Conservation (phyloP, 2,888 invertebrate species). For the Apamea monoglypha region DNA sequence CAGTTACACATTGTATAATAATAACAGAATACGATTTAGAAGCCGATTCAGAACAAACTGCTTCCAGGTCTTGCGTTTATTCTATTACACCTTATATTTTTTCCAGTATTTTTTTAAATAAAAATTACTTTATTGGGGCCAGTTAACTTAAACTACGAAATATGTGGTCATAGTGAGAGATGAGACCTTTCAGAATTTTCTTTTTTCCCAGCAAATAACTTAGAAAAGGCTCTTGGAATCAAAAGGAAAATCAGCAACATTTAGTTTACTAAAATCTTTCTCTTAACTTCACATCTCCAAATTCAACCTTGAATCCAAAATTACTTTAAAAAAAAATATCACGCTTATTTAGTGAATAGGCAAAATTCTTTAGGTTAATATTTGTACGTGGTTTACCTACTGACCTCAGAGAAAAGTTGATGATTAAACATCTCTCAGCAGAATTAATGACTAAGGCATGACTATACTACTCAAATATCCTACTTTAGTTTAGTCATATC, state of each 20-base stretch:
- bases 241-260: not conserved
- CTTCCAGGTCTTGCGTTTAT: too few relatives aligned
- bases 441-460: slow-evolving; percentile 42
- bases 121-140: too few relatives aligned
- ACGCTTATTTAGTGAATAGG: not conserved
- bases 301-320: not conserved
- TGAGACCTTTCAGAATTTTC: not conserved
- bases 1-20: too few relatives aligned
- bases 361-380: not conserved
- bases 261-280: not conserved
- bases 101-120: not conserved
- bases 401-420: slow-evolving; percentile 27
- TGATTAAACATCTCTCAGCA: slow-evolving; percentile 34
- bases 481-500: slow-evolving; percentile 17
- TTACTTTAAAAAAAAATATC: not conserved
- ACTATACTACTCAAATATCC: slow-evolving; percentile 1
- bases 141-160: not conserved
- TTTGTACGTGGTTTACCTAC: not conserved
- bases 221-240: not conserved
- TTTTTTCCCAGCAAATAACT: too few relatives aligned
- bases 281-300: not conserved
- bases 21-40: not conserved
- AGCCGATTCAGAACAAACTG: not conserved
- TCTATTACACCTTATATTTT: not conserved
- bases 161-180: not conserved